These are phyloP conservation scores for Anas georgica DNA, from an alignment of 2,797 vertebrate genomes.

Conservation along the genomic window DNA sequence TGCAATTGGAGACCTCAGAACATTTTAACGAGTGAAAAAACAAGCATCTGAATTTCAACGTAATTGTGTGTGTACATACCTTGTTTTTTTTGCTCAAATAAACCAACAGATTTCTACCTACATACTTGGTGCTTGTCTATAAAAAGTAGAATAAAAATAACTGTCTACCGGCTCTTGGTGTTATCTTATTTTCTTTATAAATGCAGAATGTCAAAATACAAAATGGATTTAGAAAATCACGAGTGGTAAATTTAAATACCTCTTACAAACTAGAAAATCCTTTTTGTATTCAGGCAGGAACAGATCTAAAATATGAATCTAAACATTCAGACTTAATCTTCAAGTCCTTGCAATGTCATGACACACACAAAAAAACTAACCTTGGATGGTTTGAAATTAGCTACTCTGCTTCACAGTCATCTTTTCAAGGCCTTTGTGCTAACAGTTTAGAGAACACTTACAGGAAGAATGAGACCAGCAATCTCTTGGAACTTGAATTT, in stretches of 20 bases:
- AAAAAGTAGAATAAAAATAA: conserved; percentile 22
- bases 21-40: background rate
- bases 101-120: conserved; percentile 21
- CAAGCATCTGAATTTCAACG: background rate
- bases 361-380: background rate
- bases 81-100: conserved; percentile 8
- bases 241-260: background rate
- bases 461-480: background rate
- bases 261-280: background rate
- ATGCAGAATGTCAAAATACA: background rate
- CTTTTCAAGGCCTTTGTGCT: background rate
- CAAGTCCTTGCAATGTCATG: background rate
- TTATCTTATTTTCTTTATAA: conserved; percentile 11
- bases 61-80: background rate
- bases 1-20: background rate
- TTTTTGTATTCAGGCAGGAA: background rate
- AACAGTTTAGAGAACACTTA: background rate
- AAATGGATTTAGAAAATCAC: background rate
- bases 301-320: background rate
- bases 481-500: background rate
- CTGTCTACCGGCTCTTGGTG: background rate
- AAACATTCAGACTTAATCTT: background rate
- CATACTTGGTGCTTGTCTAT: background rate
- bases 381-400: background rate
- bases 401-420: background rate